Conservation (phyloP, 2,113 vertebrate genomes). For the Pogonocichla stellata region DNA sequence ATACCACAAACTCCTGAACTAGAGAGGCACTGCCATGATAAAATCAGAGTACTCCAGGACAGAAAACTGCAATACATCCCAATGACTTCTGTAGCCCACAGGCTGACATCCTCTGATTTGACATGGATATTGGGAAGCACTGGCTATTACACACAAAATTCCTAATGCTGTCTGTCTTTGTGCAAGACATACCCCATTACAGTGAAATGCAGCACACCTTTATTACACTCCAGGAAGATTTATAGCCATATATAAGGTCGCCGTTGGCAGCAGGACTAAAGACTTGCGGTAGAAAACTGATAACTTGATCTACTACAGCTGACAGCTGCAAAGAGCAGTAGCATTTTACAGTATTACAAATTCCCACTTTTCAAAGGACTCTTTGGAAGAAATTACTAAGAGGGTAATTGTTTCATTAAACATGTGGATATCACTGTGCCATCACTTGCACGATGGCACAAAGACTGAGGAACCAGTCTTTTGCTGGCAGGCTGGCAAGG, state of each 20-base stretch:
- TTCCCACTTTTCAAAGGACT: not conserved
- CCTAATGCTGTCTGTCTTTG: not conserved
- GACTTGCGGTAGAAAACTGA: not conserved
- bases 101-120: not conserved
- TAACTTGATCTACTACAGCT: not conserved
- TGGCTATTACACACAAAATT: not conserved
- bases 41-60: not conserved
- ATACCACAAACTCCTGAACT: not conserved
- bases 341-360: not conserved
- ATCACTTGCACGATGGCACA: fast-evolving
- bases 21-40: not conserved
- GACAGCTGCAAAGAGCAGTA: not conserved
- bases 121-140: not conserved
- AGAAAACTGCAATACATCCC: not conserved
- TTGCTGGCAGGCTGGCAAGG: not conserved
- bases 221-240: constrained; percentile 8
- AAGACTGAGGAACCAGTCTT: not conserved
- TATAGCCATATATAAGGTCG: not conserved
- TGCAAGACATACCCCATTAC: not conserved
- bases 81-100: not conserved
- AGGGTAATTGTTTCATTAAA: not conserved
- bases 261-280: constrained; percentile 8
- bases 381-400: not conserved
- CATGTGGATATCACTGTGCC: not conserved
- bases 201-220: constrained; percentile 22